Percentiles rank a stretch among this genome's conserved stretches.
These are phyloP conservation scores for Coluber constrictor DNA, from an alignment of 2,797 vertebrate species.

Conservation along the genomic window DNA sequence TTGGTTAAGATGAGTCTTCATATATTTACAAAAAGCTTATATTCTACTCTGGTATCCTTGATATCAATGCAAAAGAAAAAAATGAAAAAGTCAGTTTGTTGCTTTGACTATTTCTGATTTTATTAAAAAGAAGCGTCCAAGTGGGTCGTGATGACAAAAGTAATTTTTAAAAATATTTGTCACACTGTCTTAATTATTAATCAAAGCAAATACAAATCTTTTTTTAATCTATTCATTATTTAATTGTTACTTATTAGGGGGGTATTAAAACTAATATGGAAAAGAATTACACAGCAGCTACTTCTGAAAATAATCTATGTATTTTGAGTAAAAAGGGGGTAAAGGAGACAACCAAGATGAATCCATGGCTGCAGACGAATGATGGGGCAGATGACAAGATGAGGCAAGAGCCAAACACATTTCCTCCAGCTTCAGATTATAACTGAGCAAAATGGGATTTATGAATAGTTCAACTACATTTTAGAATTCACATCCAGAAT, in stretches of 20 bases:
- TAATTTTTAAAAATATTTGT: neutral
- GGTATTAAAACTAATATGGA: neutral
- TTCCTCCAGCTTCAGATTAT: neutral
- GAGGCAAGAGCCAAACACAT: neutral
- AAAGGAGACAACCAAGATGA: neutral
- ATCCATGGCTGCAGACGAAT: neutral
- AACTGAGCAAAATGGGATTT: neutral
- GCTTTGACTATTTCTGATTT: conserved; percentile 7
- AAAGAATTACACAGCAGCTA: neutral
- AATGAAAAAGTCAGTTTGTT: conserved; percentile 25
- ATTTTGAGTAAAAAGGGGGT: neutral
- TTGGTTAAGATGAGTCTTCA: neutral
- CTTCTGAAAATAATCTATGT: neutral
- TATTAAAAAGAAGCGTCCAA: neutral
- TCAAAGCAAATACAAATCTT: neutral
- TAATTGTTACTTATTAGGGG: neutral
- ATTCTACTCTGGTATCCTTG: neutral
- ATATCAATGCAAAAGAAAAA: neutral
- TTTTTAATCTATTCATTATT: neutral
- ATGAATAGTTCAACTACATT: neutral
- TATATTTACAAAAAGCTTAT: conserved; percentile 10
- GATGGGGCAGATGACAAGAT: neutral
- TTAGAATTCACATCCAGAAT: neutral
- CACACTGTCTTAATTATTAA: neutral
- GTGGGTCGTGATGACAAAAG: neutral